Evolutionary conservation across 2,797 vertebrate genomes (phyloP).

Genomic region (Hyperoplus lanceolatus): DNA sequence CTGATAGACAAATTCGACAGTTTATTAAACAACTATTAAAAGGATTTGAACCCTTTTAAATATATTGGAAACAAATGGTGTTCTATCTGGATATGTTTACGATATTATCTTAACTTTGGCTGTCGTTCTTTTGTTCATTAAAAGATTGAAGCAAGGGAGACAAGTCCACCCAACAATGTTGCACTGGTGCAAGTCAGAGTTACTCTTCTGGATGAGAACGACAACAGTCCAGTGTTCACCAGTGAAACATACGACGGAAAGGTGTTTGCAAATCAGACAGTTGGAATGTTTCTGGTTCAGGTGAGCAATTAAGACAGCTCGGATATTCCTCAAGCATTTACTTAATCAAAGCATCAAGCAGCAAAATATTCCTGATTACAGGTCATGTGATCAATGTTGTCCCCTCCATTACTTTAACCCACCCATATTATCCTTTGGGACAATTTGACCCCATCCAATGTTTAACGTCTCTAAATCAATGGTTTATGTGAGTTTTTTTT

Average conservation of each 20-base stretch:
- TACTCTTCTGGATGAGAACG: conserved; percentile 84
- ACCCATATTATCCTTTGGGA: not conserved
- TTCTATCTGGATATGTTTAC: not conserved
- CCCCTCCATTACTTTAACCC: not conserved
- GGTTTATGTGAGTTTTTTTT: too few species aligned
- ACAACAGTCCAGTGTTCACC: conserved; percentile 85
- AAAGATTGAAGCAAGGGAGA: conserved; percentile 84
- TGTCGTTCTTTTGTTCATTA: conserved; percentile 8
- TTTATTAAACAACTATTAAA: not conserved
- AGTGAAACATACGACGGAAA: conserved; percentile 66
- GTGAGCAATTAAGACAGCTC: conserved; percentile 60
- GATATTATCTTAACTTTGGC: not conserved
- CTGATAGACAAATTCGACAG: not conserved
- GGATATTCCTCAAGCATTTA: not conserved
- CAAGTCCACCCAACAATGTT: conserved; percentile 8
- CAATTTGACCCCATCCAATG: too few species aligned
- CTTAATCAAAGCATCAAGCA: not conserved
- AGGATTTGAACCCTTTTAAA: not conserved
- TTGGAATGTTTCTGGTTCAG: conserved; percentile 82
- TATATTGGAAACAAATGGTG: not conserved
- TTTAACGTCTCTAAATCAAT: too few species aligned
- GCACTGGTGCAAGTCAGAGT: conserved; percentile 62
- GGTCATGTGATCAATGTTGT: not conserved
- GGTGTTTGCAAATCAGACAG: conserved; percentile 81
- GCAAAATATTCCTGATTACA: not conserved